Percentiles rank a stretch among this genome's conserved stretches.
Evolutionary conservation across 2,888 invertebrate species (phyloP).

Genomic region (Rosalia funebris): DNA sequence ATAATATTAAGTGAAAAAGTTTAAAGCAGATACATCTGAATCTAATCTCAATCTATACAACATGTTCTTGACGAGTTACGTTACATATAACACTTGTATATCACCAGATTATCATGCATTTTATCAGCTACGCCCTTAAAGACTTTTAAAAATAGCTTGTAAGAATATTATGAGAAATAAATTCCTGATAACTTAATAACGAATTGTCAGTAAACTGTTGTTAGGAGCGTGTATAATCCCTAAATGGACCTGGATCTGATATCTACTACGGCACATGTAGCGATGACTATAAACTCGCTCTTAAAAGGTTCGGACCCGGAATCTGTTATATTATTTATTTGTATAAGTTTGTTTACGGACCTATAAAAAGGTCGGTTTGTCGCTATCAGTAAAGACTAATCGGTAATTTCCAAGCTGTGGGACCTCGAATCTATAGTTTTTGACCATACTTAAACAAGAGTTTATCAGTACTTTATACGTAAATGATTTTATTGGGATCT

Average conservation of each 20-base stretch:
- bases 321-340: neutral
- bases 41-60: no score
- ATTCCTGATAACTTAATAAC: neutral
- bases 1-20: no score
- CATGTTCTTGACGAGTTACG: no score
- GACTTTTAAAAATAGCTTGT: neutral
- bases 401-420: neutral
- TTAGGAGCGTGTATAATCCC: neutral
- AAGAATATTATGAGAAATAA: neutral
- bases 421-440: neutral
- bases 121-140: neutral
- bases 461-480: neutral
- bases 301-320: neutral
- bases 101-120: neutral
- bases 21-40: no score
- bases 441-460: neutral
- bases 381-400: constrained; percentile 3
- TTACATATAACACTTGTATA: neutral
- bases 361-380: constrained; percentile 3
- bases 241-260: constrained; percentile 1
- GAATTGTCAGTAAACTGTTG: neutral
- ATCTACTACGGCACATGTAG: neutral
- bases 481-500: neutral
- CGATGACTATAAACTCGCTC: neutral
- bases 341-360: constrained; percentile 1